Conservation (phyloP, 2,113 vertebrate genomes). For the Ammodramus savannarum region DNA sequence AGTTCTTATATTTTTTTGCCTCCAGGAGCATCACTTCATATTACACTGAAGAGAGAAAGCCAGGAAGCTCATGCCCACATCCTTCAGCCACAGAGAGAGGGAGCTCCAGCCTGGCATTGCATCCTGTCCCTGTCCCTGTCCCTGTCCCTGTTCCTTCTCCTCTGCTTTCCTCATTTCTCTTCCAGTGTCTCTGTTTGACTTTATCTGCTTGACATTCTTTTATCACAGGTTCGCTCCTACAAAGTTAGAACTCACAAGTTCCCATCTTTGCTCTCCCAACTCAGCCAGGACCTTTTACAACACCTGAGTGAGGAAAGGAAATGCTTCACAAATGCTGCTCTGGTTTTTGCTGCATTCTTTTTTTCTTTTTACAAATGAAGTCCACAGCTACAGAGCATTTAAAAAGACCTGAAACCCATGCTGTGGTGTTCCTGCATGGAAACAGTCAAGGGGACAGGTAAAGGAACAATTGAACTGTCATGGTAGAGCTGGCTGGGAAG, state of each 20-base stretch:
- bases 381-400: neutral
- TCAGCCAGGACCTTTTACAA: neutral
- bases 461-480: neutral
- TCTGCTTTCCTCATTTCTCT: neutral
- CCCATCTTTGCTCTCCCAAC: neutral
- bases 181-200: neutral
- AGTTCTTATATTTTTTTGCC: slow-evolving; percentile 14
- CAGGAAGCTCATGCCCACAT: neutral
- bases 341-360: neutral
- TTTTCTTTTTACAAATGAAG: neutral
- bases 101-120: neutral
- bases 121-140: neutral
- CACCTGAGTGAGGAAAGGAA: neutral
- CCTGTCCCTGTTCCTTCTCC: neutral
- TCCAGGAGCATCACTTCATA: slow-evolving; percentile 27
- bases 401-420: neutral
- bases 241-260: neutral
- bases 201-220: neutral
- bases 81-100: neutral
- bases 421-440: neutral
- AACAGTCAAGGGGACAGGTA: neutral
- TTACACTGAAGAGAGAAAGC: neutral
- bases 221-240: neutral
- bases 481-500: neutral
- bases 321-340: neutral